Conservation (phyloP, 2,797 vertebrate species). For the Simalia tracyae region DNA sequence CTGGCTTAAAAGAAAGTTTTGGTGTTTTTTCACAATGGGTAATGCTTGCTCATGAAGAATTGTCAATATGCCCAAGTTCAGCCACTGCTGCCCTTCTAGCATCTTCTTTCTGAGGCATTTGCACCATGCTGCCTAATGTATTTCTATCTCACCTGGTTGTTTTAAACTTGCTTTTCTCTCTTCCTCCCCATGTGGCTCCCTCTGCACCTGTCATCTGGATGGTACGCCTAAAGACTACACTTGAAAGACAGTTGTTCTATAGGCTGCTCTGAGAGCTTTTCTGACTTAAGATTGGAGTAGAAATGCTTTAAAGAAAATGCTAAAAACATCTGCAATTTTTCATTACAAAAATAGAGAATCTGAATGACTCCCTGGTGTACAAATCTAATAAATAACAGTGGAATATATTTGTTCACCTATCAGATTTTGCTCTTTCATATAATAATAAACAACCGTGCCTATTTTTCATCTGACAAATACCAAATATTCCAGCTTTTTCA, state of each 20-base stretch:
- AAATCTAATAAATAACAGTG: neutral
- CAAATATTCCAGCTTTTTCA: neutral
- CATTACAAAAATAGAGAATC: neutral
- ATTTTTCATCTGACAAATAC: neutral
- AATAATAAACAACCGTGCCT: neutral
- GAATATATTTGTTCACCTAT: neutral
- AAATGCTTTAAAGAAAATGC: neutral
- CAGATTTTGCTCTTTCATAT: neutral
- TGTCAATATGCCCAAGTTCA: neutral
- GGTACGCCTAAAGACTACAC: neutral
- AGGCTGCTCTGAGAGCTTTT: neutral
- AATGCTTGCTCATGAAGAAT: neutral
- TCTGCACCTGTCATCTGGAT: neutral
- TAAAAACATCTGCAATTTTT: neutral
- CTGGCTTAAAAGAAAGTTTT: neutral
- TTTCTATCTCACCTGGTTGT: neutral
- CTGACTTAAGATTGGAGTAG: neutral
- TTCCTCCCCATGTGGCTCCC: neutral
- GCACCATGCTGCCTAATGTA: neutral
- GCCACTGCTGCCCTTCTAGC: neutral
- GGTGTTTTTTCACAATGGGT: neutral
- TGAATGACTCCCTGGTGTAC: neutral
- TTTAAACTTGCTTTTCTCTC: neutral
- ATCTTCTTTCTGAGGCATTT: neutral
- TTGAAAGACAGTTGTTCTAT: neutral